Conservation (phyloP, 2,888 invertebrate genomes). For the Ophioninae sp. region DNA sequence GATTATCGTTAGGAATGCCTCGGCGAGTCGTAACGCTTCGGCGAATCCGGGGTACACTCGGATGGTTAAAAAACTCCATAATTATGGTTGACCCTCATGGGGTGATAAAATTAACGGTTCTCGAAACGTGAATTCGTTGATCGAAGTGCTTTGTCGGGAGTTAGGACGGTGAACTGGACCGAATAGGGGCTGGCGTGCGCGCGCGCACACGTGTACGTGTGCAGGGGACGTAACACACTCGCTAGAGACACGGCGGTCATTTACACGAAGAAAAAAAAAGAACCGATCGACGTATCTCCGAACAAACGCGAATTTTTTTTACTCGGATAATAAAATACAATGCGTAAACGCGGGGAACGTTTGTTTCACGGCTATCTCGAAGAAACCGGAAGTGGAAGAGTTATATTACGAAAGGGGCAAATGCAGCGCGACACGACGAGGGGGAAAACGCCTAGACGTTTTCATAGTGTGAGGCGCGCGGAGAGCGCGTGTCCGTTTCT, state of each 20-base stretch:
- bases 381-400: not conserved
- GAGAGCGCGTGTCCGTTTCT: constrained; percentile 53
- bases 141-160: not conserved
- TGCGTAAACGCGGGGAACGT: not conserved
- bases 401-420: not conserved
- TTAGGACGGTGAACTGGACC: constrained; percentile 12
- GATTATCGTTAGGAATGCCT: not conserved
- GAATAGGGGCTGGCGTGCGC: not conserved
- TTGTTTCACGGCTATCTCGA: not conserved
- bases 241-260: constrained; percentile 66
- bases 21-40: constrained; percentile 25
- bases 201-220: not conserved
- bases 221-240: constrained; percentile 60
- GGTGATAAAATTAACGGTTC: not conserved
- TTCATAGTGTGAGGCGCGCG: constrained; percentile 10
- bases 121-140: not conserved
- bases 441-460: constrained; percentile 64
- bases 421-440: constrained; percentile 22
- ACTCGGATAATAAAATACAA: not conserved
- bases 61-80: not conserved
- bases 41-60: constrained; percentile 1
- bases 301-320: not conserved
- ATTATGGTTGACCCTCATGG: not conserved
- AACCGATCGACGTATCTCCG: constrained; percentile 10
- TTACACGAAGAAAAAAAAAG: constrained; percentile 57